Evolutionary conservation across 2,888 invertebrate species (phyloP).

Genomic region (Plebejus anna): DNA sequence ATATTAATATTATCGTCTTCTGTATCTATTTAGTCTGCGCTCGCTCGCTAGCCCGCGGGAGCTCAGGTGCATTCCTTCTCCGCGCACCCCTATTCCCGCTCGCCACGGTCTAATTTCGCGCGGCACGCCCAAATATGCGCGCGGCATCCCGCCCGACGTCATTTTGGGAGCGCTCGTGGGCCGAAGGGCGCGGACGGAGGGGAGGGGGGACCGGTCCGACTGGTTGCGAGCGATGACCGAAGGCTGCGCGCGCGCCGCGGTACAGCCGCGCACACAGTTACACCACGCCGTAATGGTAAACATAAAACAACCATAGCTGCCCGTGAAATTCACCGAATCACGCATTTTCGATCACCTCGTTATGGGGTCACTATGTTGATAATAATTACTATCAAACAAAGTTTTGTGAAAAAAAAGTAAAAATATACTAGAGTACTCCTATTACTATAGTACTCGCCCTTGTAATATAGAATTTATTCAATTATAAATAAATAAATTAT

Average conservation of each 20-base stretch:
- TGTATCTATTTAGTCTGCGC: constrained; percentile 45
- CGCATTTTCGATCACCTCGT: background rate
- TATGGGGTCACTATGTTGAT: background rate
- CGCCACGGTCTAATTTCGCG: constrained; percentile 54
- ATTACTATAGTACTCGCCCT: background rate
- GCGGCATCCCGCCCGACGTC: constrained; percentile 56
- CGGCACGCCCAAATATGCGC: constrained; percentile 62
- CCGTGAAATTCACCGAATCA: constrained; percentile 2
- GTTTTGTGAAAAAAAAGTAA: background rate
- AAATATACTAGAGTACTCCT: background rate
- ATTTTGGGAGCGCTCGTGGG: constrained; percentile 50
- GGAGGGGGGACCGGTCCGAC: constrained; percentile 60
- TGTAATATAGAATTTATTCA: background rate
- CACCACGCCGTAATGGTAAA: constrained; percentile 39
- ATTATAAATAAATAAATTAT: background rate
- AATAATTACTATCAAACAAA: background rate
- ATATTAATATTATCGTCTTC: background rate
- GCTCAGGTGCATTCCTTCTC: constrained; percentile 64
- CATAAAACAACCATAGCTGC: background rate
- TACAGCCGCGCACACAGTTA: constrained; percentile 41
- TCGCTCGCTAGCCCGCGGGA: constrained; percentile 51
- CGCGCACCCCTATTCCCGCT: constrained; percentile 46
- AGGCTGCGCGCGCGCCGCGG: constrained; percentile 69
- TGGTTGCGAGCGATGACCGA: constrained; percentile 79
- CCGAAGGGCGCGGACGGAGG: constrained; percentile 44